Conservation (phyloP, 2,888 invertebrate species). For the Metacarcinus magister region DNA sequence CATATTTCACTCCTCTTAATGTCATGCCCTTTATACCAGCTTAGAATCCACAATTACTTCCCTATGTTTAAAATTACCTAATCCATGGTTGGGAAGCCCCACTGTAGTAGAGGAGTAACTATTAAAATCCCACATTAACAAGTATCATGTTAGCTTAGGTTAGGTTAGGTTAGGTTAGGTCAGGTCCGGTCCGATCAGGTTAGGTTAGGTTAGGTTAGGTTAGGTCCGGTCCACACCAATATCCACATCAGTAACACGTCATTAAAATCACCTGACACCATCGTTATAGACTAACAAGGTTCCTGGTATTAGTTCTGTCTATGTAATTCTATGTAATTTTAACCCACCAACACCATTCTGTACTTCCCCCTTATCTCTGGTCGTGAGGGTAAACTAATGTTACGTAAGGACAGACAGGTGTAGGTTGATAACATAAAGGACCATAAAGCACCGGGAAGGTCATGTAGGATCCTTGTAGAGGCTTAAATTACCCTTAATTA, state of each 20-base stretch:
- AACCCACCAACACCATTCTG: neutral
- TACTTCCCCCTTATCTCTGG: neutral
- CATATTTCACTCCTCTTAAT: neutral
- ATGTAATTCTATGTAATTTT: too few relatives aligned
- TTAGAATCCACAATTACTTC: neutral
- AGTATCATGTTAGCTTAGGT: too few relatives aligned
- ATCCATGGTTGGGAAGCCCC: neutral
- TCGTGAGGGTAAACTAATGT: neutral
- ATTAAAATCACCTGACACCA: neutral
- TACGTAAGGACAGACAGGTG: neutral
- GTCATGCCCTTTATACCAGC: neutral
- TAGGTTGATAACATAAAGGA: neutral
- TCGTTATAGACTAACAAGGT: too few relatives aligned
- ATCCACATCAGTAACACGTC: neutral
- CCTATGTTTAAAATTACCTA: neutral
- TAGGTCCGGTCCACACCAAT: too few relatives aligned
- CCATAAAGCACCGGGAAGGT: neutral
- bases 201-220: too few relatives aligned
- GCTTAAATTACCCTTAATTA: neutral
- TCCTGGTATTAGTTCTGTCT: too few relatives aligned
- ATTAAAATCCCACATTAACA: neutral
- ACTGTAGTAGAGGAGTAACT: neutral
- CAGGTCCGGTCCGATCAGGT: too few relatives aligned
- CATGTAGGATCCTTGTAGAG: neutral
- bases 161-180: too few relatives aligned